Percentiles rank a stretch among this genome's conserved stretches.
Conservation (phyloP, 2,888 invertebrate genomes). For the Lottia gigantea region DNA sequence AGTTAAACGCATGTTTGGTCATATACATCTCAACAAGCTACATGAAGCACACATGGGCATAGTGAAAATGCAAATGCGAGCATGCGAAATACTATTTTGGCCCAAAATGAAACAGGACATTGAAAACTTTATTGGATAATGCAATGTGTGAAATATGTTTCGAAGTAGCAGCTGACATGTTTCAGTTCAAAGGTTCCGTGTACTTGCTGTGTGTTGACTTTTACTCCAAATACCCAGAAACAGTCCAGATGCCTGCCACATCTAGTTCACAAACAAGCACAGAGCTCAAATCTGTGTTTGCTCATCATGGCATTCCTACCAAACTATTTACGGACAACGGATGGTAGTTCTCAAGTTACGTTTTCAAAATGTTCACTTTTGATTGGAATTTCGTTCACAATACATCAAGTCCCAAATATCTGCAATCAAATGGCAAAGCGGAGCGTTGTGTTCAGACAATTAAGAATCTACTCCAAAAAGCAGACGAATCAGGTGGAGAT, state of each 20-base stretch:
- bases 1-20: constrained; percentile 33
- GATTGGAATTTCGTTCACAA: constrained; percentile 29
- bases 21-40: constrained; percentile 19
- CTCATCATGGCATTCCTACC: constrained; percentile 17
- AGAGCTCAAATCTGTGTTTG: constrained; percentile 15
- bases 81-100: no score
- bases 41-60: no score
- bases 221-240: constrained; percentile 25
- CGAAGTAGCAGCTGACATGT: no score
- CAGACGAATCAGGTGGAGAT: background rate
- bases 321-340: constrained; percentile 27
- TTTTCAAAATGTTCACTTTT: constrained; percentile 26
- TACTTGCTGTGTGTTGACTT: constrained; percentile 26
- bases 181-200: no score
- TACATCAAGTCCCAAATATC: constrained; percentile 27
- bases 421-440: constrained; percentile 26
- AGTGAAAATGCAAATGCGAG: no score
- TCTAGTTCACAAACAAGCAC: background rate
- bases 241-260: constrained; percentile 12
- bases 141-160: no score
- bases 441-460: constrained; percentile 32
- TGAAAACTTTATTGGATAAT: no score
- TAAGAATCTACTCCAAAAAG: constrained; percentile 29
- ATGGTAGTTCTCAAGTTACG: constrained; percentile 22
- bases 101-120: no score